Base-by-base conservation (phyloP, 2,888 invertebrate genomes). In the Tetranychus piercei region DNA sequence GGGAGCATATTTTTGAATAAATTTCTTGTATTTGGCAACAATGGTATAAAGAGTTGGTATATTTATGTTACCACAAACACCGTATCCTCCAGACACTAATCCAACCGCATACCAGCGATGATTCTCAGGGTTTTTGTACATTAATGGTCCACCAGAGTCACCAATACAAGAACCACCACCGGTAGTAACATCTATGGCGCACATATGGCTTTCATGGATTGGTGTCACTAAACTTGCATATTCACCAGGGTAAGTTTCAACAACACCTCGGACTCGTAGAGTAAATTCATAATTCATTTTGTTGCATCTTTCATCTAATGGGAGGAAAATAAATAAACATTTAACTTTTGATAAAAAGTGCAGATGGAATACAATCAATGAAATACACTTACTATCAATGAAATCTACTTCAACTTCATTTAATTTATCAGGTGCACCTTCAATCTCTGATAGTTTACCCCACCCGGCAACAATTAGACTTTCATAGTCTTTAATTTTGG, bases 61-160 rank as follows among this genome's bases (percentile, higher is more conserved):
- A 69, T 69, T 69, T 69, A 69, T 69, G 34, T 69, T 69, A 69
- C 69, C 69, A 69, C 69, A 69, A 69, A 23, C 69, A 23, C 69
- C 69, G 20, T 69, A 69, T 69, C 69, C 69, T 11, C 69, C 69
- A 23, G 69, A 69, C 11, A 69, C 69, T 22, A 69, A 23, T 6
- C 69, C 69, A 20, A 69, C 69, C 11, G 69, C 69, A 8, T 69
- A 69, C 69, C 69, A 69, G 5, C 69, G 69, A 23, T 69, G 69
- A 69, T 69, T 69, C 11, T 69, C 69, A 11, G 69, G 69, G 20
- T 69, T 69, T 23, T 69, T 69, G 69, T 69, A 69, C 69, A 69
- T 69, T 22, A 69, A 69, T 20, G 69, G 69, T 69, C 69, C 69
- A 69, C 69, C 69, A 18, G 69, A 69, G 15, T 69, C 69, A 23